Evolutionary conservation across 2,888 invertebrate genomes (phyloP).

Genomic region (Portevinia maculata): DNA sequence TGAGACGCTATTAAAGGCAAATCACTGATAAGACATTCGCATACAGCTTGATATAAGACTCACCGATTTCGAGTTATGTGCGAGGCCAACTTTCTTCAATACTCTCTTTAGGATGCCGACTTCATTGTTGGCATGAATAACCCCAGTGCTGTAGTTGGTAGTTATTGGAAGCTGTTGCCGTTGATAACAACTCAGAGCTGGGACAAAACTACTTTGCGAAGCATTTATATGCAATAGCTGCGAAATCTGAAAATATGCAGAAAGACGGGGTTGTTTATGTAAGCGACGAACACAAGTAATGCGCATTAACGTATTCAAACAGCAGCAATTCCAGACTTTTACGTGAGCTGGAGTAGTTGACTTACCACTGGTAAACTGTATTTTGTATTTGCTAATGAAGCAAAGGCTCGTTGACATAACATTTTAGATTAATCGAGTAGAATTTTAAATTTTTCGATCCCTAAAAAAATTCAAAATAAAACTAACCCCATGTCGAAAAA

Average conservation of each 20-base stretch:
- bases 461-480: constrained; percentile 55
- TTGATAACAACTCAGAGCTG: constrained; percentile 4
- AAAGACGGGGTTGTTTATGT: constrained; percentile 77
- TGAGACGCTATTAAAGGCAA: constrained; percentile 84
- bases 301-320: constrained; percentile 46
- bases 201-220: constrained; percentile 28
- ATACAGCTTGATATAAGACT: constrained; percentile 75
- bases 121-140: constrained; percentile 78
- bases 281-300: constrained; percentile 75
- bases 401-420: constrained; percentile 77
- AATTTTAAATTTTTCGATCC: constrained; percentile 19
- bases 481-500: constrained; percentile 45
- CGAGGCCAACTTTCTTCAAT: constrained; percentile 85
- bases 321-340: neutral
- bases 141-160: constrained; percentile 75
- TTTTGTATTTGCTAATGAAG: constrained; percentile 71
- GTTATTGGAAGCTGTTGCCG: constrained; percentile 35
- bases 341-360: neutral
- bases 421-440: constrained; percentile 72
- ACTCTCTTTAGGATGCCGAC: constrained; percentile 85
- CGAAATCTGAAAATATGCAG: constrained; percentile 71
- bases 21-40: too few relatives aligned
- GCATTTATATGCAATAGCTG: constrained; percentile 68
- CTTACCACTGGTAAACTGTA: constrained; percentile 75
- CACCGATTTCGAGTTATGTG: constrained; percentile 85